Conservation (phyloP, 2,113 vertebrate species). For the Falcunculus frontatus region DNA sequence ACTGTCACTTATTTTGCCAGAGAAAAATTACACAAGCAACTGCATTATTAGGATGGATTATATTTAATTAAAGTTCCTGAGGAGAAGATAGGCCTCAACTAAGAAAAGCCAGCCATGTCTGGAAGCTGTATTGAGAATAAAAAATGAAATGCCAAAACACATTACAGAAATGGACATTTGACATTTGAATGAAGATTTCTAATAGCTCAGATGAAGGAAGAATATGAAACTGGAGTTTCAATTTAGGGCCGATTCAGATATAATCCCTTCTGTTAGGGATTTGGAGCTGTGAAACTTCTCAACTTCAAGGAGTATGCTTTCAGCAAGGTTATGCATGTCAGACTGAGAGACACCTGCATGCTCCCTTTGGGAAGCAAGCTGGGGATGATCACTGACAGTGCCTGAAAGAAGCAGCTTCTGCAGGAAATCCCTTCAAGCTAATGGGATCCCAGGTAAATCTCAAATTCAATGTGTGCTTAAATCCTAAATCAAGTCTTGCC, state of each 20-base stretch:
- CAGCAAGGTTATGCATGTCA: background rate
- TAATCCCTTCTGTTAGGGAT: background rate
- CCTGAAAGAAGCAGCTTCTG: background rate
- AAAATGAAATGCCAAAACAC: background rate
- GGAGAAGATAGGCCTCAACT: background rate
- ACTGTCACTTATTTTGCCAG: background rate
- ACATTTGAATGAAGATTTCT: background rate
- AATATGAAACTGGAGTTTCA: background rate
- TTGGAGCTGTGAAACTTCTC: background rate
- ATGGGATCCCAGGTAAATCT: background rate
- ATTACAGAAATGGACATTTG: background rate
- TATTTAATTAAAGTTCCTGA: constrained; percentile 34
- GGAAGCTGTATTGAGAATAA: background rate
- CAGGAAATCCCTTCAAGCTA: background rate
- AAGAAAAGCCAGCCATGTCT: background rate
- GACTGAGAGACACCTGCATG: background rate
- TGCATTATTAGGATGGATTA: background rate
- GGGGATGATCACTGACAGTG: background rate
- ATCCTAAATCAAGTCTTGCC: background rate
- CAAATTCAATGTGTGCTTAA: background rate
- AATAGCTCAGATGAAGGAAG: background rate
- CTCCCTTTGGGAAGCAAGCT: background rate
- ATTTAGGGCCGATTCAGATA: fast-evolving
- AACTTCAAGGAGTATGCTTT: background rate
- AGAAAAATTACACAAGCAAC: background rate